Evolutionary conservation across 2,888 invertebrate species (phyloP).

Genomic region (Drosophila planitibia): DNA sequence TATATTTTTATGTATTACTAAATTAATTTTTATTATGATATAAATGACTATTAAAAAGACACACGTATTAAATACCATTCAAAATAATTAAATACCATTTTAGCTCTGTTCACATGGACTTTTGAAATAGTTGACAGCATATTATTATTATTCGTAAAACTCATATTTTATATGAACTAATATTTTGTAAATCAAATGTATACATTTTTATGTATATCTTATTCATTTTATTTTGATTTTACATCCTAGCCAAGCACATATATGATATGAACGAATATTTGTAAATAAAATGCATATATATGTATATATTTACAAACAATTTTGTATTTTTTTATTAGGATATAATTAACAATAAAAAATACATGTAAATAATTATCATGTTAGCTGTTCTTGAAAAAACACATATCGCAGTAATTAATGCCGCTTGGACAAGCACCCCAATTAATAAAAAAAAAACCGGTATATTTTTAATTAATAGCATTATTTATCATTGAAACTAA

Average conservation of each 20-base stretch:
- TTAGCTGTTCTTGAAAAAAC: not conserved
- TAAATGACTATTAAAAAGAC: not conserved
- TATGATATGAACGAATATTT: slow-evolving; percentile 7
- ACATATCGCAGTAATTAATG: slow-evolving; percentile 28
- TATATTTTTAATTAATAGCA: slow-evolving; percentile 33
- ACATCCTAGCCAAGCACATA: not conserved
- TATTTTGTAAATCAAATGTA: not conserved
- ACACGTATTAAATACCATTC: not conserved
- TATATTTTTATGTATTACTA: not conserved
- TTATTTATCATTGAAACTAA: slow-evolving; percentile 12
- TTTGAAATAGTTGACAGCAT: slow-evolving; percentile 51
- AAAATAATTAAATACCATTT: not conserved
- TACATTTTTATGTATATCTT: too few species aligned
- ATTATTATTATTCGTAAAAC: not conserved
- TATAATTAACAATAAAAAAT: not conserved
- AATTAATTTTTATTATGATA: not conserved
- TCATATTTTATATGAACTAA: not conserved
- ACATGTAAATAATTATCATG: not conserved
- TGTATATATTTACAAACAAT: slow-evolving; percentile 19
- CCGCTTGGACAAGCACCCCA: slow-evolving; percentile 28
- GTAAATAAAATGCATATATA: not conserved
- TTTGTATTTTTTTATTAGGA: not conserved
- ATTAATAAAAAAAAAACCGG: slow-evolving; percentile 34
- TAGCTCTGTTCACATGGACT: slow-evolving; percentile 35
- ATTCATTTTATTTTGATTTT: not conserved